Evolutionary conservation across 2,797 vertebrate genomes (phyloP), one percentile per base, ranked within the genome.

Genomic region (Microtus obscurus): DNA sequence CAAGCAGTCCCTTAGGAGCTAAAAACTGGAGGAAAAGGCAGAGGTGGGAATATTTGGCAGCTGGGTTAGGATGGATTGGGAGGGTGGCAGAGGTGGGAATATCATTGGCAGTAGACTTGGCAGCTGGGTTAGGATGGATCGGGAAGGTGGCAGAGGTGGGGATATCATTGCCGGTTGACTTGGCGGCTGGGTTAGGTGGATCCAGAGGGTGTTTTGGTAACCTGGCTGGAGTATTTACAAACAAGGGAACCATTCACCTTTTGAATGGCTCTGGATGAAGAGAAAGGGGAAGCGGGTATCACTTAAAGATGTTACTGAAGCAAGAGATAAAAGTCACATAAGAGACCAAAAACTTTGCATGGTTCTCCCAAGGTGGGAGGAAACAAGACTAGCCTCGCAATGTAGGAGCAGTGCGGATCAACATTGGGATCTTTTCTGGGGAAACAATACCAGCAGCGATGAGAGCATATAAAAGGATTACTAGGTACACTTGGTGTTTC

Each of bases 191-290:
- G 40, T 40, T 40, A 40, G 48, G 74, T n/a, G 37, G 51, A 45
- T 43, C 34, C 9, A 21, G 93, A 53, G 87, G 31, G 11, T 87
- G 37, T 73, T 95, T 81, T 21, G 34, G 59, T 85, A 61, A 76
- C 77, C 71, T 65, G 77, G 21, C 40, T 92, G 63, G 80, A 81
- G 89, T 94, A 53, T 78, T 94, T 45, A 87, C 29, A 90, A 12
- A 90, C 74, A 16, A 65, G n/a, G 53, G 71, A 56, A 91, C 25
- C 14, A 23, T 8, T 17, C 67, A 56, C 27, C 6, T 45, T 77
- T 48, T 95, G 56, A 61, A 89, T 87, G 91, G 48, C 74, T 4
- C n/a, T 81, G 51, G n/a, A 61, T 77, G 5, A 73, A 94, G 94
- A 78, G 31, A 61, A 89, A 73, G 11, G 78, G 77, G 2, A 2